Conservation (phyloP, 2,888 invertebrate genomes). For the Epistrophe grossulariae region DNA sequence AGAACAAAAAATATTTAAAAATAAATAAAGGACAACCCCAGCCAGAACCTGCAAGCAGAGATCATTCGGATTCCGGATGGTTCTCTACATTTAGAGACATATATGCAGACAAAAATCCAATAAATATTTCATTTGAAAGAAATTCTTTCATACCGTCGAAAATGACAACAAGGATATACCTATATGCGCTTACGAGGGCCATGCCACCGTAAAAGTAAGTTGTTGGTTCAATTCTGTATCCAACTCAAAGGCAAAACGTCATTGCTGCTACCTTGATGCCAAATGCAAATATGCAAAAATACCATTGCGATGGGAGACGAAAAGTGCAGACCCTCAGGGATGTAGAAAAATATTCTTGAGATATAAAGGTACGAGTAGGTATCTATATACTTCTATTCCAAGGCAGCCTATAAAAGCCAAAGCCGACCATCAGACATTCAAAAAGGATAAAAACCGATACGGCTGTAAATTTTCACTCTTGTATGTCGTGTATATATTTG, state of each 20-base stretch:
- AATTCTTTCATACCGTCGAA: conserved; percentile 47
- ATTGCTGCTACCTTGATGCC: conserved; percentile 33
- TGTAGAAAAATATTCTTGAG: background rate
- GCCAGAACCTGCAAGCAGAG: conserved; percentile 11
- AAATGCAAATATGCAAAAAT: conserved; percentile 70
- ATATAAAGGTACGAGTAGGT: too few species aligned
- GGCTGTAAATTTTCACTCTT: background rate
- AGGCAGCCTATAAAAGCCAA: background rate
- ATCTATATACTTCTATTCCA: background rate
- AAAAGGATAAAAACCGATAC: background rate
- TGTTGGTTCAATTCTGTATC: conserved; percentile 57
- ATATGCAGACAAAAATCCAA: conserved; percentile 66
- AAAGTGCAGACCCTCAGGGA: conserved; percentile 66
- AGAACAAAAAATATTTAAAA: conserved; percentile 57
- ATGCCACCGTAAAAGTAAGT: conserved; percentile 23
- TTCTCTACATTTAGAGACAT: conserved; percentile 58
- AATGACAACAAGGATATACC: conserved; percentile 23
- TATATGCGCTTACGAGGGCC: background rate
- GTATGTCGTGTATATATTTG: background rate
- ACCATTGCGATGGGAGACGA: conserved; percentile 63
- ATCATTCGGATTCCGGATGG: conserved; percentile 51
- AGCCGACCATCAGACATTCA: background rate
- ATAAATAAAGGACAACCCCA: conserved; percentile 62
- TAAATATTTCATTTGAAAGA: conserved; percentile 68
- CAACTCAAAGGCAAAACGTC: conserved; percentile 53